phyloP scores from a whole-genome alignment of 2,888 invertebrate genomes.

The Aphodius sticticus region DNA sequence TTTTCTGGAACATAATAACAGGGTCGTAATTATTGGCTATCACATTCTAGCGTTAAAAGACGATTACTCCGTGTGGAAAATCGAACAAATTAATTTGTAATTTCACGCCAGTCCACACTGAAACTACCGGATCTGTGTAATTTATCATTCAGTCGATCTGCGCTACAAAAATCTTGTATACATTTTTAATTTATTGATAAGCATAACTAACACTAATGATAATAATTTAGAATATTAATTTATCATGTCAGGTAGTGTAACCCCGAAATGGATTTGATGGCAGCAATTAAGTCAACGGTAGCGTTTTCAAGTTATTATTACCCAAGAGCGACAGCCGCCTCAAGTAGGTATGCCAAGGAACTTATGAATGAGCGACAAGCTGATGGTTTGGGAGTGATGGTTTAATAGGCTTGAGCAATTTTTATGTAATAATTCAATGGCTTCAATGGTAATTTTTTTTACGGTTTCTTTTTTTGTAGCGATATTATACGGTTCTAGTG shows the following conservation, averaged over 20 bases:
- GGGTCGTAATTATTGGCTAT: background rate
- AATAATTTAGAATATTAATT: slow-evolving; percentile 28
- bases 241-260: slow-evolving; percentile 21
- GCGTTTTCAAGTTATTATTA: slow-evolving; percentile 5
- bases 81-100: background rate
- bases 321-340: no score
- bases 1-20: background rate
- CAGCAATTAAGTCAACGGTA: slow-evolving; percentile 28
- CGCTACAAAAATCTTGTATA: background rate
- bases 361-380: no score
- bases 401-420: background rate
- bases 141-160: background rate
- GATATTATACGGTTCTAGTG: background rate
- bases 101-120: background rate
- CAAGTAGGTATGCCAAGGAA: no score
- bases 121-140: background rate
- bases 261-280: slow-evolving; percentile 19
- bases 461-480: background rate
- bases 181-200: background rate
- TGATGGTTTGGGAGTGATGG: no score
- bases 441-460: background rate
- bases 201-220: slow-evolving; percentile 19
- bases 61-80: background rate
- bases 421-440: background rate
- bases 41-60: background rate